Conservation (phyloP, 2,113 vertebrate species). For the Rhinichthys klamathensis region DNA sequence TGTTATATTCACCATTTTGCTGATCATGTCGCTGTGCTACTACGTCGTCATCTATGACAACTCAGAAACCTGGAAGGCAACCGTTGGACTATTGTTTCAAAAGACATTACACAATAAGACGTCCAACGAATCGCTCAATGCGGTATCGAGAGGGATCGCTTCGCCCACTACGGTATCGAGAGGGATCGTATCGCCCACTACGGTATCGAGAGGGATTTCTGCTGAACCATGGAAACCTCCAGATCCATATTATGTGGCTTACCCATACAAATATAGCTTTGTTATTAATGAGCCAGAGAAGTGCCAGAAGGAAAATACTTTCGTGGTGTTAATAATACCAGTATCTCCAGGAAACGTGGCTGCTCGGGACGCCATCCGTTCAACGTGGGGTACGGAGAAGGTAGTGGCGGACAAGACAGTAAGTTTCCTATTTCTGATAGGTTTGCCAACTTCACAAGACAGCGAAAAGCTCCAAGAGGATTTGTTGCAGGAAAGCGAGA, state of each 20-base stretch:
- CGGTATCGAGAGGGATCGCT: too few species aligned
- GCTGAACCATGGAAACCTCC: slow-evolving; percentile 31
- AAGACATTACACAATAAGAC: background rate
- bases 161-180: background rate
- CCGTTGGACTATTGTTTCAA: background rate
- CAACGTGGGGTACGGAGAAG: slow-evolving; percentile 72
- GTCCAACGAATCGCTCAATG: background rate
- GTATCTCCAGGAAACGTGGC: slow-evolving; percentile 65
- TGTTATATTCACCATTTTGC: background rate
- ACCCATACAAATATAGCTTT: slow-evolving; percentile 70
- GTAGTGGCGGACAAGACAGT: slow-evolving; percentile 58
- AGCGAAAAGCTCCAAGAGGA: background rate
- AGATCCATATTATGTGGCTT: slow-evolving; percentile 61
- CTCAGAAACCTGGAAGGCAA: background rate
- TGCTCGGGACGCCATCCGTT: slow-evolving; percentile 62
- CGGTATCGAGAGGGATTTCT: too few species aligned
- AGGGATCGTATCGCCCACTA: too few species aligned
- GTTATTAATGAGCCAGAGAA: slow-evolving; percentile 66
- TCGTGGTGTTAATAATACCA: slow-evolving; percentile 75
- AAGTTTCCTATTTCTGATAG: slow-evolving; percentile 71
- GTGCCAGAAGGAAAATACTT: slow-evolving; percentile 62
- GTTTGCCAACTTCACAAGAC: slow-evolving; percentile 29
- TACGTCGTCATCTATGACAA: background rate
- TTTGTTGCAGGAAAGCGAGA: slow-evolving; percentile 69
- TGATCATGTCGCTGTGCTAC: slow-evolving; percentile 34